phyloP scores from a whole-genome alignment of 2,888 invertebrate species.

The Apotomis betuletana region DNA sequence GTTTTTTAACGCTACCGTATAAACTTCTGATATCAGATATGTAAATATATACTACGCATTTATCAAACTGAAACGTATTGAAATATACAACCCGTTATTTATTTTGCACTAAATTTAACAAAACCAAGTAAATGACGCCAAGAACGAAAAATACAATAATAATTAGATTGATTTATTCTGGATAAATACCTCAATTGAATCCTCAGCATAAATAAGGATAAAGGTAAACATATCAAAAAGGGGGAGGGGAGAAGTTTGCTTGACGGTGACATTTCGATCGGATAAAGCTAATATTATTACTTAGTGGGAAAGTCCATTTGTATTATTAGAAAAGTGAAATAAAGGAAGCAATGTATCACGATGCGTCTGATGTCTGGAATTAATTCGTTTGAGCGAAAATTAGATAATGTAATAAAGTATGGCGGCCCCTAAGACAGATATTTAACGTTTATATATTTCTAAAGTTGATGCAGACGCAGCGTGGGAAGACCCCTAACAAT shows the following conservation, averaged over 20 bases:
- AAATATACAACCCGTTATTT: too few species aligned
- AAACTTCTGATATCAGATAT: too few species aligned
- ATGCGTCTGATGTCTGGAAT: background rate
- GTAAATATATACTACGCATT: too few species aligned
- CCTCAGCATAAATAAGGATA: conserved; percentile 12
- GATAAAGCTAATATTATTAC: conserved; percentile 31
- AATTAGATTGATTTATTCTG: background rate
- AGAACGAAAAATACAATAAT: background rate
- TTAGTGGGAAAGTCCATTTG: conserved; percentile 23
- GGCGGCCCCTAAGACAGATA: too few species aligned
- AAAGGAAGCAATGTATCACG: conserved; percentile 14
- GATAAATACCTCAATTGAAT: conserved; percentile 14
- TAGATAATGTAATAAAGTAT: conserved; percentile 26
- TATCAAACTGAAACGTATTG: too few species aligned
- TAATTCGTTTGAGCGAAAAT: conserved; percentile 2
- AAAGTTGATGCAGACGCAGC: too few species aligned
- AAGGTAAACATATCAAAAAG: conserved; percentile 2
- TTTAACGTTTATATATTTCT: too few species aligned
- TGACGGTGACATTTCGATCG: conserved; percentile 49
- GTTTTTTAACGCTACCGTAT: too few species aligned
- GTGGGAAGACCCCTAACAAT: too few species aligned
- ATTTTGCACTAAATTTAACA: too few species aligned
- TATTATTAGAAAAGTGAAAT: conserved; percentile 33
- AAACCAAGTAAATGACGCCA: too few species aligned
- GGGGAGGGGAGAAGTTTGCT: conserved; percentile 16